Conservation (phyloP, 2,888 invertebrate species). For the Phanerotoma sp. region DNA sequence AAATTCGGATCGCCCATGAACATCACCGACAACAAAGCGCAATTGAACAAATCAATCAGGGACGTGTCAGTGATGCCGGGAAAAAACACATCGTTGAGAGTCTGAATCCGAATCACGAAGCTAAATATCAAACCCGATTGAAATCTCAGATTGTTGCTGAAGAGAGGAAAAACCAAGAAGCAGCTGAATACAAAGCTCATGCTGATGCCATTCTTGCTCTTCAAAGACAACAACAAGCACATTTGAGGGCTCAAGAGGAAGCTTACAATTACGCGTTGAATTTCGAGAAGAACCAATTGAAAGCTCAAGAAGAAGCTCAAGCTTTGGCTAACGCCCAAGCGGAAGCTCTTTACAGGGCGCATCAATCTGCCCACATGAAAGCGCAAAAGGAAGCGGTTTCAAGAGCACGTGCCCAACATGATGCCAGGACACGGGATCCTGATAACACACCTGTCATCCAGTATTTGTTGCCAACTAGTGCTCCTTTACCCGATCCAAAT, state of each 20-base stretch:
- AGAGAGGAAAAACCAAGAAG: slow-evolving; percentile 50
- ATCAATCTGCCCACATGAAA: slow-evolving; percentile 46
- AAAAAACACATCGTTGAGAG: slow-evolving; percentile 46
- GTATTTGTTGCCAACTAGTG: slow-evolving; percentile 39
- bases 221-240: slow-evolving; percentile 52
- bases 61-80: slow-evolving; percentile 53
- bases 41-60: slow-evolving; percentile 52
- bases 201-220: slow-evolving; percentile 51
- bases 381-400: slow-evolving; percentile 48
- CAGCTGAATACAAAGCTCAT: slow-evolving; percentile 52
- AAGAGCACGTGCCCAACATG: slow-evolving; percentile 46
- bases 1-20: slow-evolving; percentile 48
- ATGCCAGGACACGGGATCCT: slow-evolving; percentile 46
- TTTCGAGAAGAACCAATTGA: slow-evolving; percentile 51
- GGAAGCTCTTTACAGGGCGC: slow-evolving; percentile 48
- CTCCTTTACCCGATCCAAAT: too few species aligned
- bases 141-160: slow-evolving; percentile 49
- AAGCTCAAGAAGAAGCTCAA: slow-evolving; percentile 53
- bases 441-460: slow-evolving; percentile 49
- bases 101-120: slow-evolving; percentile 45
- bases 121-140: slow-evolving; percentile 47
- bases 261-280: slow-evolving; percentile 49
- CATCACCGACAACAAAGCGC: slow-evolving; percentile 47
- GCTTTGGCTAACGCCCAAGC: slow-evolving; percentile 53
- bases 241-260: slow-evolving; percentile 50